A percentile compares a stretch with the other conserved stretches of the same genome.
These are phyloP conservation scores for Cryptotermes secundus DNA, from an alignment of 1,140 invertebrate species.

Conservation along the genomic window DNA sequence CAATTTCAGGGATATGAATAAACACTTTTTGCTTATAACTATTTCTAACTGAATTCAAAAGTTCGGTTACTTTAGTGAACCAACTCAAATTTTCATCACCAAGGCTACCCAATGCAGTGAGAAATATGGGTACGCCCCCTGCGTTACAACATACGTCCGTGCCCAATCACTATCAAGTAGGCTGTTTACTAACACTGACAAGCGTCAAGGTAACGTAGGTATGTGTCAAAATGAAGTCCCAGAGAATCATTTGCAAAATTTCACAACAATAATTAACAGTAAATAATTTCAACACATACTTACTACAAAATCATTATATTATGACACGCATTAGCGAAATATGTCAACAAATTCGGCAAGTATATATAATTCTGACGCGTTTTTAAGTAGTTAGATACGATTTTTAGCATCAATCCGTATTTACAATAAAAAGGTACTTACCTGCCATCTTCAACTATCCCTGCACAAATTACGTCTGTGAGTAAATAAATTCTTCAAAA, in stretches of 20 bases:
- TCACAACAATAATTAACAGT: neutral
- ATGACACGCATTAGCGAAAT: neutral
- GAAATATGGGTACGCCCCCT: conserved; percentile 29
- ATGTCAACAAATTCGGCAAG: neutral
- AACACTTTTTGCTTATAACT: too few species aligned
- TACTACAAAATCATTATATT: neutral
- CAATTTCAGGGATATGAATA: too few species aligned
- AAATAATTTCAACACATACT: neutral
- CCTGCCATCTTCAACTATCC: conserved; percentile 20
- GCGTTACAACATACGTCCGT: neutral
- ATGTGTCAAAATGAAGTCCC: conserved; percentile 25
- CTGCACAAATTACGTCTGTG: neutral
- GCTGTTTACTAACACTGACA: conserved; percentile 33
- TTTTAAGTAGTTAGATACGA: conserved; percentile 15
- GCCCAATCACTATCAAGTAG: conserved; percentile 28
- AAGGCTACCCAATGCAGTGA: neutral
- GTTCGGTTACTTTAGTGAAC: too few species aligned
- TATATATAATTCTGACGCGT: conserved; percentile 1
- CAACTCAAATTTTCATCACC: neutral
- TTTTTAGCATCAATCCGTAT: neutral
- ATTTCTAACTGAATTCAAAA: too few species aligned
- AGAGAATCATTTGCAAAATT: neutral
- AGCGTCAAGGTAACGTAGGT: conserved; percentile 25
- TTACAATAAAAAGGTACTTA: neutral
- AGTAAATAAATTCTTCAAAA: conserved; percentile 19